These are phyloP conservation scores for Excalfactoria chinensis DNA, from an alignment of 2,113 vertebrate genomes.

Conservation along the genomic window DNA sequence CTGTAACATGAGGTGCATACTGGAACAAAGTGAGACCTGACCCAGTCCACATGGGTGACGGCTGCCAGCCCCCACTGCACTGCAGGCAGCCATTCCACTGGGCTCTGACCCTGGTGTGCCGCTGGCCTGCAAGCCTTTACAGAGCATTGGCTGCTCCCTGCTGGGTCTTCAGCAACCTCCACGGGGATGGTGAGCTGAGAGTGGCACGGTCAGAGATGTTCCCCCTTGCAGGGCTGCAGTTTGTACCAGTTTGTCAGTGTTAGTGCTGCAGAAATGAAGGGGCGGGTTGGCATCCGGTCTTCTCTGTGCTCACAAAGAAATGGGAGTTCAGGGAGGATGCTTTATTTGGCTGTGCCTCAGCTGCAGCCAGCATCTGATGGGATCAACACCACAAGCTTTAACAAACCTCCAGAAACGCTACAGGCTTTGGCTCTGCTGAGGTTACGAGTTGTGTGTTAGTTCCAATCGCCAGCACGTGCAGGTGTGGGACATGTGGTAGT, in stretches of 20 bases:
- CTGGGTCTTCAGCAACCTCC: neutral
- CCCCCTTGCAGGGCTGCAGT: neutral
- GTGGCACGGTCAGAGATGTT: neutral
- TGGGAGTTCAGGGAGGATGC: neutral
- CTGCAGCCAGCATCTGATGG: neutral
- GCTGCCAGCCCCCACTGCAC: neutral
- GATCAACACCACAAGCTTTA: neutral
- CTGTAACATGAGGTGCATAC: neutral
- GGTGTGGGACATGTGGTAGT: neutral
- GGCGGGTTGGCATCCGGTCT: neutral
- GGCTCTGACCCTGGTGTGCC: neutral
- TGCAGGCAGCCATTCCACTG: rapidly evolving
- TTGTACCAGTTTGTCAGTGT: neutral
- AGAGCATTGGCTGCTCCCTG: neutral
- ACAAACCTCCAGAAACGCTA: neutral
- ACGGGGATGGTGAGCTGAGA: neutral
- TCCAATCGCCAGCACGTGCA: neutral
- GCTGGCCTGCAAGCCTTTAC: neutral
- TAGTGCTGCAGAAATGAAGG: neutral
- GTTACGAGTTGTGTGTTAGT: neutral
- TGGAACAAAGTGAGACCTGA: neutral
- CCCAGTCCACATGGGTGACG: neutral
- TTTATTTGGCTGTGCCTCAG: neutral
- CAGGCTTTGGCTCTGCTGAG: neutral
- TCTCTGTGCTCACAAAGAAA: neutral